Evolutionary conservation across 2,888 invertebrate species (phyloP), one percentile per base, ranked within the genome.

Genomic region (Philaethria dido): DNA sequence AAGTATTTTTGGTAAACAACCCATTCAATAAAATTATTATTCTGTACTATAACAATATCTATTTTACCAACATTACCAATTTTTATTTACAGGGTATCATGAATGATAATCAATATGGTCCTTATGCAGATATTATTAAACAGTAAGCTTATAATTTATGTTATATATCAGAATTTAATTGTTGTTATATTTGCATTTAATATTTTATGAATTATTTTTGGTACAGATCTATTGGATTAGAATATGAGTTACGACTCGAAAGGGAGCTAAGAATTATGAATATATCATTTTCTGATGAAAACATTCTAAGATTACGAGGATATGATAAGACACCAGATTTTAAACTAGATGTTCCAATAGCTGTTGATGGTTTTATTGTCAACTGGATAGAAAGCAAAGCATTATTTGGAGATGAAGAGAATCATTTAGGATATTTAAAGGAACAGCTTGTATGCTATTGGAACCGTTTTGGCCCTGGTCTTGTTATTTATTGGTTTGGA

Each of bases 381-480:
- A 97, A 98, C 84, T 99, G 99, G 99, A 97, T 99, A 69, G 99
- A 99, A 87, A 98, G 98, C 77, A 99, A 99, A 90, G 99, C 98
- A 0, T 94, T 97, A n/a, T 99, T 99, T 93, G 98, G 97, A 3
- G 97, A 97, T 88, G 93, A 94, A 72, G 95, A 95, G 75, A 95
- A 95, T 64, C 98, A 99, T 86, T 94, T 94, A 52, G 95, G 94
- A 13, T 97, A 98, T 85, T 93, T 97, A 62, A 95, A 95, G 77
- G 96, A 97, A 74, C 98, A 99, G 82, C 95, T 97, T 77, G 93
- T 95, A 73, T 97, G 98, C 83, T 99, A 99, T 80, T 97, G 96
- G 95, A 98, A 98, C 84, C 95, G 98, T 80, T 99, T 98, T 93
- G 99, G 99, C 1, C 95, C 98, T 39, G 99, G 98, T 0, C 93